Base-by-base conservation (phyloP, 2,797 vertebrate species). In the Chaetodon trifasciatus region DNA sequence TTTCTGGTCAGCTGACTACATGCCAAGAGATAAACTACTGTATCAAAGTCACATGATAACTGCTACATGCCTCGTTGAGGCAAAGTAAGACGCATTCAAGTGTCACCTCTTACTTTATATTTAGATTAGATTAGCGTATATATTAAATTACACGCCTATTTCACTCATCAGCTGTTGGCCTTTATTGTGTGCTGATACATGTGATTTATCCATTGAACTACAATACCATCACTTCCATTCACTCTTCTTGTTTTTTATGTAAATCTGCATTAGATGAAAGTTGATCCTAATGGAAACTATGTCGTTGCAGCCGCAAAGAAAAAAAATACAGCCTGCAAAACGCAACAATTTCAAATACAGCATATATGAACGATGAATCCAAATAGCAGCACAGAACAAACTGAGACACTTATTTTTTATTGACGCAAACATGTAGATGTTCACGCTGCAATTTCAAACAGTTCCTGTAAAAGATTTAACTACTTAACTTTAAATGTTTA, bases 401-500 rank as follows among this genome's bases (percentile, higher is more conserved):
- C 67, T 69, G 44, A 68, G 15, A 52, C 13, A 1, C 37, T 35
- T 40, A 12, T 52, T 28, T 62, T 76, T 70, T 76, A 61, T 65
- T 52, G 42, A 40, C 62, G 55, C 58, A 75, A 62, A 82, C 61
- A 44, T 71, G 71, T 76, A 86, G 72, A 83, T 72, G 77, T 76
- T 74, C 65, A 52, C 46, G 68, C 61, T 70, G 52, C 42, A 52
- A 15, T 74, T 81, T 88, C 55, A 68, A 73, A 81, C 49, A 13
- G 56, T 44, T 68, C 66, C 72, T 71, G 16, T 81, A 64, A 86
- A 86, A 67, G 3, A 56, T 64, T 91, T 86, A 71, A 86, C 61
- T 28, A 0, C 65, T 52, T 53, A 58, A 69, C 70, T 80, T 78
- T 68, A n/a, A 72, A 61, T 57, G 73, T 85, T 83, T 79, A 82